Conservation (phyloP, 1,140 invertebrate genomes). For the Drosophila takahashii region DNA sequence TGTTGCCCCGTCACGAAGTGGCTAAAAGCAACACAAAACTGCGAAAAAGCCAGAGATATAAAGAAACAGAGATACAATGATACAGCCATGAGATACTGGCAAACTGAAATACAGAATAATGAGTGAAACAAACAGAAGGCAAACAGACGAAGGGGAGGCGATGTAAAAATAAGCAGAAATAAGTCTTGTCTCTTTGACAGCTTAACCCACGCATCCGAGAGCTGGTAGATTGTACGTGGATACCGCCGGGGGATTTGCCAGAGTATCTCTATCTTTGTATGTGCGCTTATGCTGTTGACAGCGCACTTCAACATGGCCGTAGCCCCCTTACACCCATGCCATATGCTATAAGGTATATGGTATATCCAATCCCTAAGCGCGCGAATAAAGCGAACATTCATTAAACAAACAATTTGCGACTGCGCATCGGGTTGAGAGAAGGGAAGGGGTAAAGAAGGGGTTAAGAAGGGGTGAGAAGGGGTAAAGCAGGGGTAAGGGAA, state of each 20-base stretch:
- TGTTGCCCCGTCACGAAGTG: conserved; percentile 66
- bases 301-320: conserved; percentile 56
- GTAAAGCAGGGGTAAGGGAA: background rate
- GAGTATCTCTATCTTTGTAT: conserved; percentile 42
- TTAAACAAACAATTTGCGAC: conserved; percentile 59
- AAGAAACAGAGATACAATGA: conserved; percentile 18
- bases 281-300: conserved; percentile 68
- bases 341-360: background rate
- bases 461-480: background rate
- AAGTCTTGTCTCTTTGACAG: conserved; percentile 81
- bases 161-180: conserved; percentile 81
- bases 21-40: conserved; percentile 27
- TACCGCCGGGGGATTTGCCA: conserved; percentile 41
- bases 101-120: conserved; percentile 29
- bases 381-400: conserved; percentile 56
- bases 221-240: conserved; percentile 46
- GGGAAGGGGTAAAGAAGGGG: background rate
- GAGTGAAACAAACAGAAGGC: conserved; percentile 45
- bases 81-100: no score
- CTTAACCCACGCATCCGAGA: conserved; percentile 73
- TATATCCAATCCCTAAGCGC: conserved; percentile 31
- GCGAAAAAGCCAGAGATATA: conserved; percentile 10
- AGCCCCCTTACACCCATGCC: conserved; percentile 19
- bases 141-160: conserved; percentile 7
- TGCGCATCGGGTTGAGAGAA: background rate